Base-by-base conservation (phyloP, 92 coral and sea anemone species). In the Diadumene lineata region DNA sequence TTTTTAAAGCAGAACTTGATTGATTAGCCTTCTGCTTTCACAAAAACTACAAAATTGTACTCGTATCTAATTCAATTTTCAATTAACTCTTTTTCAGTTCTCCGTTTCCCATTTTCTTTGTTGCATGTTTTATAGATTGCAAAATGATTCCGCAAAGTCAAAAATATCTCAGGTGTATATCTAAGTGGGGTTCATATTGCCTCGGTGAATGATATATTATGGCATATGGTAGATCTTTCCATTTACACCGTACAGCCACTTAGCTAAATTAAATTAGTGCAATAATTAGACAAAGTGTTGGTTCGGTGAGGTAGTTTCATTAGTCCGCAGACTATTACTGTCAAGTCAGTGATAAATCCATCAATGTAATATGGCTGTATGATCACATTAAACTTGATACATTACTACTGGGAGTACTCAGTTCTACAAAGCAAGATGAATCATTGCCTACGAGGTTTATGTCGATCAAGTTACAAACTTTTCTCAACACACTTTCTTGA, bases 271-370 rank as follows among this genome's bases (percentile, higher is more conserved):
- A 62, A 62, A 62, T 62, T 62, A 62, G 43, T 62, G 43, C 30
- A 62, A 62, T 62, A 62, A 62, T 62, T 62, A 62, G 68, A 1
- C 26, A 58, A 58, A 58, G 64, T 58, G 68, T 28, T 28, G 21
- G 29, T 62, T 62, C 68, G 1, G 68, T 62, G 68, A 62, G 68
- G 38, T 62, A 28, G 29, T 28, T 62, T 62, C 68, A 62, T 62
- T 58, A 58, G 64, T 2, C 43, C 68, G 3, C 15, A 23, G 1
- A 30, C 38, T 43, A 62, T 62, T 58, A 58, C 64, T 58, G 68
- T 28, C 68, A 62, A 1, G 30, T 60, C 29, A 53, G 8, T 53
- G 30, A 62, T 62, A 30, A 62, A 62, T 16, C 68, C 38, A 29
- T 62, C 68, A 15, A 1, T 58, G 26, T 21, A 58, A n/a, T 58